Base-by-base conservation (phyloP, 1,140 invertebrate species). In the Brachionus rotundiformis region DNA sequence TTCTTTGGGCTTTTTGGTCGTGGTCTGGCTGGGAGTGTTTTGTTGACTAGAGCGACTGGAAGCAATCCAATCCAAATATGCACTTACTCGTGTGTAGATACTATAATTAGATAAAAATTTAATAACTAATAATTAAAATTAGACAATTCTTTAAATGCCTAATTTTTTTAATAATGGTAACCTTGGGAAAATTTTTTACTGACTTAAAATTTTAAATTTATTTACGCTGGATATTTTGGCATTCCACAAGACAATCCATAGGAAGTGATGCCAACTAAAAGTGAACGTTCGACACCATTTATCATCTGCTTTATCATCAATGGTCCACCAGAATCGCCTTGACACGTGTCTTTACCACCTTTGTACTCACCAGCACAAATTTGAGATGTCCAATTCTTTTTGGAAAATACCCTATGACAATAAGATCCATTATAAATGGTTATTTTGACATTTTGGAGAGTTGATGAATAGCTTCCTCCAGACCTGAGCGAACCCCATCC, bases 301-400 rank as follows among this genome's bases (percentile, higher is more conserved):
- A 59, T 11, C 25, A 27, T 2, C 19, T 59, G 23, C 25, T 25
- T 59, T 19, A 79, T 41, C 13, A 79, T 39, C 54, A 79, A 39
- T 10, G 76, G 76, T 7, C 76, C 76, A 6, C 92, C 92, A 0
- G 91, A 92, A 84, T 93, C 92, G 75, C 76, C 76, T 29, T 79
- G 76, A 31, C 76, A 79, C 11, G 47, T 59, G 25, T 79, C 76
- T 79, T 59, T 79, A 5, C 76, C 76, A 39, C 76, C 76, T 7
- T 2, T n/a, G n/a, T 39, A 19, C 29, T 79, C 76, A 63, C 76
- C 76, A 7, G 76, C 76, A 79, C 76, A 79, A 31, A 79, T 79
- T 41, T 79, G 76, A 23, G 13, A 5, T 19, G 49, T 79, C 76
- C 76, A 79, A 63, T 79, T 63, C 25, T 79, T 79, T 31, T 19